Evolutionary conservation across 2,113 vertebrate genomes (phyloP), one percentile per base, ranked within the genome.

Genomic region (Stigmatopora argus): DNA sequence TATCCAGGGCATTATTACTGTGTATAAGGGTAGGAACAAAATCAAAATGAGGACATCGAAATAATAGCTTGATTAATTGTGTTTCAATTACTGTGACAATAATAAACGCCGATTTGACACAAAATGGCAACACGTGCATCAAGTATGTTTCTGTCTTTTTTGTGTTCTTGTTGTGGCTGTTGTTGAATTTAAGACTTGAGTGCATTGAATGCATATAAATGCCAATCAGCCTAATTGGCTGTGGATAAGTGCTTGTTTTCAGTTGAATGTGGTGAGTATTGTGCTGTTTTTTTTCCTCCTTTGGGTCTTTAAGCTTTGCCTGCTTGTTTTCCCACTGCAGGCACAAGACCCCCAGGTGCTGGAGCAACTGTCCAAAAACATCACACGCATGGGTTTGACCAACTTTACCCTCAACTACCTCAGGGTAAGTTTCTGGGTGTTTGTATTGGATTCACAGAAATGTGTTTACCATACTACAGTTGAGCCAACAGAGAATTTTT

Each of bases 341-440:
- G 95, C 97, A 90, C 96, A 98, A 92, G 97, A 99, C 92, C 94
- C 97, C 92, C 96, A 98, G 93, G 94, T 97, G 88, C 90, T 98
- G 92, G 97, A 99, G 88, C 97, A 99, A 86, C 93, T 99, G 87
- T 98, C 96, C 85, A 99, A 98, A 96, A 99, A 99, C 90, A 98
- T 98, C 90, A 99, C 97, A 85, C 94, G 97, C 78, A 98, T 98
- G 96, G 97, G 97, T 81, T 91, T 98, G 86, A 99, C 96, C 84
- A 99, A 98, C 90, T 98, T 99, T 92, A 99, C 97, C 87, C 96
- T 99, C 93, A 99, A 99, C 97, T 99, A 99, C 96, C 97, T 99
- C 97, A 96, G 96, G 95, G 97, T 98, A 93, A 94, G 45, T 1
- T 10, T 65, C 31, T 62, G 55, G 58, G 55, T 48, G 48, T 70